Evolutionary conservation across 2,888 invertebrate species (phyloP), one percentile per base, ranked within the genome.

Genomic region (Scaeva pyrastri): DNA sequence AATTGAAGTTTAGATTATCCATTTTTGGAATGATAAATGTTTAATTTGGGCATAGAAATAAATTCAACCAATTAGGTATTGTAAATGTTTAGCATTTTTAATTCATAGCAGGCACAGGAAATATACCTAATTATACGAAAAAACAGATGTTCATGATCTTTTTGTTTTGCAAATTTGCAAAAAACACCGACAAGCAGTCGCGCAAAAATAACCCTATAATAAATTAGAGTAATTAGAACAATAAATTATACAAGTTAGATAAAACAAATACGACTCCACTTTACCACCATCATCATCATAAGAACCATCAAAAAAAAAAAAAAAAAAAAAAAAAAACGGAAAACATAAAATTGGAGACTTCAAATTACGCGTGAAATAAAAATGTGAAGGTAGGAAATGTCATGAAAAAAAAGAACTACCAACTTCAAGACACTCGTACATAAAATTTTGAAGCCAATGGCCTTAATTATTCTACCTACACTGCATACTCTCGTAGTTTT

Each of bases 381-480:
- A 11, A 1, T 16, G 14, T 5, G 31, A 21, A 19, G 21, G 31
- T 5, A 31, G 1, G 6, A 5, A 3, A 31, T 6, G 6, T 52
- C 23, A 14, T 52, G 26, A 26, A 21, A 58, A 19, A 16, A 60
- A 1, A 60, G 3, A 23, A 41, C 41, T 8, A 21, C n/a, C 14
- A 41, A 48, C 48, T 66, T 66, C 10, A 66, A 50, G 19, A 48
- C 45, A 21, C 2, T n/a, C 8, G 0, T 19, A 21, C 11, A 19
- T 48, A 19, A 19, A 31, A 26, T 48, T 48, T 26, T 64, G 45
- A 8, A 64, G 48, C 31, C 66, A 66, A 48, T 11, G 66, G 48
- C 31, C 66, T 21, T 66, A 31, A 45, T 45, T 16, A 64, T 45
- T 64, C 31, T 48, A 31, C 12, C 23, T 45, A 26, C 2, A n/a